A percentile compares a stretch with the other conserved stretches of the same genome.
phyloP scores from a whole-genome alignment of 2,888 invertebrate species.

The Bugulina stolonifera region DNA sequence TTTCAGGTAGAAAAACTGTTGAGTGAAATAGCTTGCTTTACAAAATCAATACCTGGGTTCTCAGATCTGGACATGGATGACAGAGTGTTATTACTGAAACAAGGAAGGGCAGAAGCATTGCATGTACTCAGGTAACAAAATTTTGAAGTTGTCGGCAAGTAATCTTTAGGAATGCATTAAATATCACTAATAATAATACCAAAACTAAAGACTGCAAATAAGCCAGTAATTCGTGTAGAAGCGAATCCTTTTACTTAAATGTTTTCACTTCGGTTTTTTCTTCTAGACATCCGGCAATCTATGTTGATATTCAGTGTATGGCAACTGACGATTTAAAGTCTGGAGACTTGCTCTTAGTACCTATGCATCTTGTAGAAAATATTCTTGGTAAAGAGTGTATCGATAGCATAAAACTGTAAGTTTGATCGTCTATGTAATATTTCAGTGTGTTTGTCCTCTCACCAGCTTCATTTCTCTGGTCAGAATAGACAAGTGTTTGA shows the following conservation, averaged over 20 bases:
- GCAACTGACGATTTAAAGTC: neutral
- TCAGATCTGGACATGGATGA: slow-evolving; percentile 11
- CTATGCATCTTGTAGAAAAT: neutral
- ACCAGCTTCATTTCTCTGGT: no score
- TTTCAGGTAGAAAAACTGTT: neutral
- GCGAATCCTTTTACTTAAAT: no score
- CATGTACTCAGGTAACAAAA: slow-evolving; percentile 1
- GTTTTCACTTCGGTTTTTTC: no score
- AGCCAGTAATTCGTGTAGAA: no score
- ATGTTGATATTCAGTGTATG: neutral
- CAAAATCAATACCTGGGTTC: slow-evolving; percentile 4
- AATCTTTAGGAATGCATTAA: no score
- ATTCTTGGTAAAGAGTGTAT: neutral
- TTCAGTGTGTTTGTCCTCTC: no score
- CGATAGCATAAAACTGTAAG: no score
- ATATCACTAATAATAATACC: no score
- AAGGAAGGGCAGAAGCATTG: neutral
- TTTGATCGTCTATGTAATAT: no score
- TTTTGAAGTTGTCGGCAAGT: no score
- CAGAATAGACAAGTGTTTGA: no score
- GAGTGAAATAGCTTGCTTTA: neutral
- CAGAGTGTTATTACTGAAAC: neutral
- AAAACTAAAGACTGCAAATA: no score
- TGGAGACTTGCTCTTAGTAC: neutral
- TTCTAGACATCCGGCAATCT: neutral